Evolutionary conservation across 2,888 invertebrate species (phyloP), one percentile per base, ranked within the genome.

Genomic region (Polyploca ridens): DNA sequence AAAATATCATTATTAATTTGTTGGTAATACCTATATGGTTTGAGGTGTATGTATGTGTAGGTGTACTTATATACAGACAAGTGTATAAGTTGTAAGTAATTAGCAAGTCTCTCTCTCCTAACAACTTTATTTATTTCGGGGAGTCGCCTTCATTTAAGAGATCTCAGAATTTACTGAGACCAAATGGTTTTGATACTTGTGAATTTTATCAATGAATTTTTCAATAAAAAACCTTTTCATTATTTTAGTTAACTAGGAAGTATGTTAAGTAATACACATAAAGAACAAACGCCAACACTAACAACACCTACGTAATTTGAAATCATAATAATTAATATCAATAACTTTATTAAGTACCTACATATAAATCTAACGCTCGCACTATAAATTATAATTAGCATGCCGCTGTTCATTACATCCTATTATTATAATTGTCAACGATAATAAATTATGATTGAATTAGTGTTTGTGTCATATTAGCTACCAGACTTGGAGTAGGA

Each of bases 61-160:
- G 19, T 59, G 35, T 63, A 57, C 33, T 38, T 67, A 59, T 16
- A 19, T 60, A 41, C 44, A 62, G 58, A 33, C 60, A 46, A 58
- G 61, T 58, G 71, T 69, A 67, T 69, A 70, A 69, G 70, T 70
- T 73, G 77, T 84, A 85, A 81, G 88, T 92, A 90, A 91, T 92
- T 91, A 91, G 86, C 75, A 79, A 88, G 86, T 87, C 87, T 77
- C 80, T 84, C 83, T 83, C 82, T 75, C 79, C 75, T 79, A 82
- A 82, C 84, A 87, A 90, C 83, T 90, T 91, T 90, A 90, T 90
- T 91, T 90, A 91, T 91, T 90, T 90, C 84, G 85, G 82, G 73
- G 84, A 88, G 84, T 89, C 87, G 84, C 82, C 89, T 90, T 81
- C 87, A 83, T 88, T 89, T 90, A 80, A 86, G 84, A 87, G 83